Conservation (phyloP, 2,888 invertebrate species). For the Eurois occulta region DNA sequence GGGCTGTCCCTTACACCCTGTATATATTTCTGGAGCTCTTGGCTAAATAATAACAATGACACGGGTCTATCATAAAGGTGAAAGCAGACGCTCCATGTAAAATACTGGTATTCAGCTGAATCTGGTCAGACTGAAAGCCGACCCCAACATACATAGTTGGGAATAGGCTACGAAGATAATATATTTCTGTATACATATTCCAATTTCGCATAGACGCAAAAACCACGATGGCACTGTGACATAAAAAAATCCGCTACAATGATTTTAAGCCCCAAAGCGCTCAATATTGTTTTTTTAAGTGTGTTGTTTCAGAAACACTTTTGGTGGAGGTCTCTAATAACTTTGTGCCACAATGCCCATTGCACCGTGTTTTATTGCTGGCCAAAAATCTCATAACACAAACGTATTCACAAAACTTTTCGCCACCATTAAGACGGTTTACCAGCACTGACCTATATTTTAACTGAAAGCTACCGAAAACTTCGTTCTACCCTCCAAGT, state of each 20-base stretch:
- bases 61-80: background rate
- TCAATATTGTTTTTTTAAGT: background rate
- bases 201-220: background rate
- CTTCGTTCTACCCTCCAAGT: slow-evolving; percentile 14
- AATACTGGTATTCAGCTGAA: background rate
- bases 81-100: background rate
- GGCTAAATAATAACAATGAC: background rate
- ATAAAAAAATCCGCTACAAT: background rate
- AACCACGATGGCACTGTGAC: background rate
- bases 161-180: background rate
- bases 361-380: background rate
- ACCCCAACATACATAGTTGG: background rate
- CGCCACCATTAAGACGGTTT: background rate
- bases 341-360: background rate
- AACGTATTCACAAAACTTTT: background rate
- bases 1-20: too few species aligned
- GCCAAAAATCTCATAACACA: background rate
- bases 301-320: background rate
- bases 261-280: background rate
- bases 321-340: background rate
- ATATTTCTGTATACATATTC: background rate
- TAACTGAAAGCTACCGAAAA: slow-evolving; percentile 14
- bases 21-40: background rate
- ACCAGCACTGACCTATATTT: slow-evolving; percentile 35
- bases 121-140: background rate